Base-by-base conservation (phyloP, 2,888 invertebrate genomes). In the Heteromurus nitidus region DNA sequence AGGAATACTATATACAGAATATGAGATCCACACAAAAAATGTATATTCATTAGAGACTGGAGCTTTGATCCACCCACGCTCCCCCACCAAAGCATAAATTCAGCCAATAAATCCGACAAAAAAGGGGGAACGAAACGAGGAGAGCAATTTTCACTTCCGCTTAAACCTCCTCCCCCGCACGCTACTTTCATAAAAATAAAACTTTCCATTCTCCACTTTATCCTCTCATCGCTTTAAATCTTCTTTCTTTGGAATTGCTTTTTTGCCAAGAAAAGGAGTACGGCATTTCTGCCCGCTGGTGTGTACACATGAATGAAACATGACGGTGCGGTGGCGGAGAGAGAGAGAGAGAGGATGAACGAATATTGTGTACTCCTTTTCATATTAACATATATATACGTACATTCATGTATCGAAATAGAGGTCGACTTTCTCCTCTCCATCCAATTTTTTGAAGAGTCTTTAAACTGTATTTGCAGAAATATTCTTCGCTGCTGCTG, bases 21-120 rank as follows among this genome's bases (percentile, higher is more conserved):
- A 18, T n/a, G 22, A 36, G 13, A 13, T 36, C 13, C 13, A 36
- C 13, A 36, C 7, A 13, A 20, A 24, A 60, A 30, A 18, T 26
- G 13, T 22, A 18, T 18, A 11, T 60, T 22, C 11, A 30, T 30
- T 16, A 55, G 5, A 22, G 5, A 26, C 31, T 36, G 24, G 55
- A 70, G 24, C 42, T 20, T 62, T 50, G 20, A 62, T 44, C 73
- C 73, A 73, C 73, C 70, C 70, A 55, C 72, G 50, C 74, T 50
- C 53, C 24, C 62, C 20, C 47, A 26, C 13, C 26, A 69, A 53
- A 30, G 30, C 28, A 68, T 18, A 47, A 30, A 64, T 18, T 22
- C 55, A 18, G n/a, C 55, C 55, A 36, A 42, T 58, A 55, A 69
- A 55, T 55, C 69, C 3, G 26, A 47, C 26, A 67, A 67, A 36